Base-by-base conservation (phyloP, 2,888 invertebrate genomes). In the Brenthis hecate region DNA sequence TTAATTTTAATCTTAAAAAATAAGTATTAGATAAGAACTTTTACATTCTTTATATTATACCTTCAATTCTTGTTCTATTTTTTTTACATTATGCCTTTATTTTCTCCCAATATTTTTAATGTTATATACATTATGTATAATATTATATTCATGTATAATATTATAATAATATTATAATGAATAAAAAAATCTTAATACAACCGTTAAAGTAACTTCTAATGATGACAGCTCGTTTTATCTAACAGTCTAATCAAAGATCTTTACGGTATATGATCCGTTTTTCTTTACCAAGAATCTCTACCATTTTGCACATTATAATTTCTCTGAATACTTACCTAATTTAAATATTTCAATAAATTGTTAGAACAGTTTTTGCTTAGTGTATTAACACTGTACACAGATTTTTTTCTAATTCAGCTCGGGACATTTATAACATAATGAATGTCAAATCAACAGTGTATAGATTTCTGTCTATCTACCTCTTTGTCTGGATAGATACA, bases 171-270 rank as follows among this genome's bases (percentile, higher is more conserved):
- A 43, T 57, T 51, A 57, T 51, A 57, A 51, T 57, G 23, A 51
- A 57, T 51, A 43, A 19, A 23, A 23, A 57, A 57, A 57, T 43
- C 50, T 57, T n/a, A 28, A 13, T 48, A 47, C 19, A 65, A 54
- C 36, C 32, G 51, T 51, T 57, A 65, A 65, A 57, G 23, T 53
- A 43, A 50, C 58, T 3, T 55, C 58, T 58, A 66, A 66, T 48
- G 66, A 66, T 54, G 54, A 60, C 66, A 66, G 60, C 58, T 47
- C 48, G 53, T 65, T 56, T 65, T 56, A 65, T 65, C 47, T n/a
- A 36, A 55, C 13, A 50, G 50, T 47, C 16, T 66, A 60, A 66
- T 66, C 66, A 60, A 32, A 66, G 58, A 66, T 66, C 66, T 66
- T 60, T 66, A 66, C 66, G 66, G 66, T 66, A 47, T 43, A 14